Evolutionary conservation across 1,140 invertebrate genomes (phyloP), one percentile per base, ranked within the genome.

Genomic region (Anastatus disparis): DNA sequence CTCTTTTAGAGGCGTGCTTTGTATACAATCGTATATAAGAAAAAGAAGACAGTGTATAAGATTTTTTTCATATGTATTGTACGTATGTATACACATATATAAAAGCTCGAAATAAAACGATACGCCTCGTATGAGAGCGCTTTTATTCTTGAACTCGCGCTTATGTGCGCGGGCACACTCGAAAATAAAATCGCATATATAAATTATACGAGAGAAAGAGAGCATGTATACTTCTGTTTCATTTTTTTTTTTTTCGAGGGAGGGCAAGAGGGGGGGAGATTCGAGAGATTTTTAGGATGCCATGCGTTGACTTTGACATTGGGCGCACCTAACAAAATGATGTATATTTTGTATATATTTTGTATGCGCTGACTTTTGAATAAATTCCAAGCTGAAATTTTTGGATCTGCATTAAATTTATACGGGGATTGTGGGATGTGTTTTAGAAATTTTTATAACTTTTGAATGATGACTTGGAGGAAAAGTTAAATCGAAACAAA

Each of bases 41-140:
- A n/a, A n/a, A n/a, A n/a, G n/a, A n/a, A n/a, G n/a, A n/a, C n/a
- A n/a, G n/a, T n/a, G n/a, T n/a, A n/a, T n/a, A n/a, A n/a, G n/a
- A n/a, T n/a, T n/a, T n/a, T n/a, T n/a, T n/a, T n/a, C n/a, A n/a
- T n/a, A n/a, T n/a, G n/a, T 70, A 65, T 35, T 35, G 31, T 6
- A 35, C 10, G 10, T 35, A 35, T 35, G 10, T 35, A 35, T 35
- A 35, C 10, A 35, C 10, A 35, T 35, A 35, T 53, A 72, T 72
- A 74, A 75, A 72, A 75, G 63, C 72, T 67, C 67, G 71, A 69
- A 69, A 68, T 61, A 52, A 67, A 65, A 44, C 73, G 66, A 59
- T 65, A 46, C 68, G 70, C 56, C 50, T 52, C 31, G 71, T 74
- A 72, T 68, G 53, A 74, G 26, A 74, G 53, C 69, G 48, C 63